Evolutionary conservation across 2,113 vertebrate genomes (phyloP), one percentile per base, ranked within the genome.

Genomic region (Addax nasomaculatus): DNA sequence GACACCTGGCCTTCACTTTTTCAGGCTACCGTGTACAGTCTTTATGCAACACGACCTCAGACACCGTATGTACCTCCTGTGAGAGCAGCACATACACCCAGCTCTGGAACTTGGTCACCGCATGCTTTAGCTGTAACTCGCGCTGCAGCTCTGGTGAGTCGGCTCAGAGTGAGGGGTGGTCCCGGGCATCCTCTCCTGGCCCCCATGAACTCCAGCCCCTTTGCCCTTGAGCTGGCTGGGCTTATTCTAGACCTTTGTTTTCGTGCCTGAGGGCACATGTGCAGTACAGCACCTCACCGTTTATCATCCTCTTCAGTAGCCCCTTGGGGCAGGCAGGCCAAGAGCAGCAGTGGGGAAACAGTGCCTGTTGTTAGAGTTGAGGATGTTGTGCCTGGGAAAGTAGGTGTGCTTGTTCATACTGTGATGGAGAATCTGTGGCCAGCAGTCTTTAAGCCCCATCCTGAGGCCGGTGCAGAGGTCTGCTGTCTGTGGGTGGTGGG

Each of bases 71-170:
- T 47, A 81, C 39, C 5, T 94, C 96, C 57, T 99, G 99, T 0
- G 96, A 96, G 73, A 8, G 33, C 1, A 85, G 97, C 86, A 98
- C 96, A 0, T 98, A 93, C 13, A 99, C 98, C 25, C 55, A 90
- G 0, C 29, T 98, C 96, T 98, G 98, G 98, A 98, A 98, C 43
- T 8, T 0, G 58, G 92, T 98, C 33, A 36, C 84, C 0, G 95
- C 70, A 27, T 99, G 98, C 93, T 96, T 98, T 43, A 97, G 98
- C 95, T 99, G 98, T 25, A 89, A 90, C 1, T 93, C 98, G 14
- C 97, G 55, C 76, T 99, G 98, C 95, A 95, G 76, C 43, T 3
- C 49, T 11, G 97, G 98, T 99, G 89, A 91, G 49, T 87, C 17
- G 5, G 10, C 33, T 53, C 17, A 6, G 15, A 33, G 70, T 0